A percentile compares a stretch with the other conserved stretches of the same genome.
Evolutionary conservation across 2,888 invertebrate species (phyloP).

Genomic region (Drosophila glabriapex): DNA sequence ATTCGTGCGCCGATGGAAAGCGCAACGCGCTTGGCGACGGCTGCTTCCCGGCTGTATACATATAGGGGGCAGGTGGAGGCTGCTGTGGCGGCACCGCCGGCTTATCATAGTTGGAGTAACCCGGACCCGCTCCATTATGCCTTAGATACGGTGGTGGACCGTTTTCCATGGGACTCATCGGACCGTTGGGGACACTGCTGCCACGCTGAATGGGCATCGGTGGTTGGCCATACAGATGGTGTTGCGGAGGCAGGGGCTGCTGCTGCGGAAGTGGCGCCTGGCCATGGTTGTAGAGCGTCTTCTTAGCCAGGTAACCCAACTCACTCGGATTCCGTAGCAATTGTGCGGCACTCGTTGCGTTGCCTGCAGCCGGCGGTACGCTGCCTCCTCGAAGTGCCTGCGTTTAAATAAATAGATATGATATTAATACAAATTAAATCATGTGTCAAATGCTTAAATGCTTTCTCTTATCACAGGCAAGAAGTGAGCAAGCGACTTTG

Average conservation of each 20-base stretch:
- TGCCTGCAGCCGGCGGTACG: slow-evolving; percentile 76
- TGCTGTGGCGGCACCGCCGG: slow-evolving; percentile 59
- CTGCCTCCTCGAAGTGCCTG: slow-evolving; percentile 78
- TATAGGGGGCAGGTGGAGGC: slow-evolving; percentile 67
- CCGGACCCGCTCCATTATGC: slow-evolving; percentile 65
- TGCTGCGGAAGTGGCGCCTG: slow-evolving; percentile 69
- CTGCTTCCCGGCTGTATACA: slow-evolving; percentile 64
- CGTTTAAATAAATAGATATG: not conserved
- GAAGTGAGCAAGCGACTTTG: not conserved
- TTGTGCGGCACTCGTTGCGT: slow-evolving; percentile 63
- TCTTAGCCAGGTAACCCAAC: slow-evolving; percentile 80
- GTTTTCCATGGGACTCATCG: slow-evolving; percentile 84
- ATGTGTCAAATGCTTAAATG: not conserved
- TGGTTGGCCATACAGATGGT: slow-evolving; percentile 71
- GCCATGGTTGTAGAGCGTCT: slow-evolving; percentile 76
- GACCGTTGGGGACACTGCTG: slow-evolving; percentile 83
- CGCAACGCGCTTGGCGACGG: slow-evolving; percentile 69
- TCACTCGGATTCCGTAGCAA: slow-evolving; percentile 82
- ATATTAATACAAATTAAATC: not conserved
- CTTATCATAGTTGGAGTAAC: slow-evolving; percentile 83
- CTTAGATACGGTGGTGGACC: slow-evolving; percentile 65
- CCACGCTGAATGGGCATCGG: slow-evolving; percentile 79
- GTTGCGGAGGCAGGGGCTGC: slow-evolving; percentile 64
- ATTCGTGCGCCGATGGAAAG: slow-evolving; percentile 82
- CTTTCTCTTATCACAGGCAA: not conserved